phyloP scores from a whole-genome alignment of 2,797 vertebrate genomes.

The Anisognathus igniventris region DNA sequence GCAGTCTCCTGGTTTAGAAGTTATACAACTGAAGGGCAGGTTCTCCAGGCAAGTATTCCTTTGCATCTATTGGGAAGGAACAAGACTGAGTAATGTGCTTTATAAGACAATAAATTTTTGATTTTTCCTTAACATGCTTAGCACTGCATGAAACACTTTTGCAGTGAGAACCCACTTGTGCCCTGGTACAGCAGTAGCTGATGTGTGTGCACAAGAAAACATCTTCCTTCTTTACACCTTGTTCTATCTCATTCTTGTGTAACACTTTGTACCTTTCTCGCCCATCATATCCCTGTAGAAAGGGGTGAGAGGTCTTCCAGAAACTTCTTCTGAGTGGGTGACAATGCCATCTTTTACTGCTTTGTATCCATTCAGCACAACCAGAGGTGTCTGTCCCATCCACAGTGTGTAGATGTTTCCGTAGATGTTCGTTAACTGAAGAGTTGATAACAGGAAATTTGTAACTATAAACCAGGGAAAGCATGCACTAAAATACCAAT shows the following conservation, averaged over 20 bases:
- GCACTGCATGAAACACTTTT: not conserved
- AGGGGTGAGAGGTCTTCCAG: slow-evolving; percentile 54
- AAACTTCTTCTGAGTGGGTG: slow-evolving; percentile 63
- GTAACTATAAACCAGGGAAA: not conserved
- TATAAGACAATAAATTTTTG: not conserved
- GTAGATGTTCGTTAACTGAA: slow-evolving; percentile 45
- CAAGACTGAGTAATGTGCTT: not conserved
- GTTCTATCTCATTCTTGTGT: not conserved
- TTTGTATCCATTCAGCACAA: slow-evolving; percentile 63
- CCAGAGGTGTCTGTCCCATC: slow-evolving; percentile 57
- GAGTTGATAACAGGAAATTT: not conserved
- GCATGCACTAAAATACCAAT: not conserved
- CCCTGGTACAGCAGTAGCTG: not conserved
- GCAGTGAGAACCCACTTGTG: not conserved
- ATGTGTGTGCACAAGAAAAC: not conserved
- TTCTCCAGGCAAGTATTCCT: not conserved
- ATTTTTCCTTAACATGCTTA: not conserved
- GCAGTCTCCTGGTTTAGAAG: not conserved
- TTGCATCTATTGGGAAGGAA: not conserved
- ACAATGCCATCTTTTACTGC: slow-evolving; percentile 59
- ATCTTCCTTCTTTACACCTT: not conserved
- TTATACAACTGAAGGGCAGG: not conserved
- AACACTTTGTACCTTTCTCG: slow-evolving; percentile 41
- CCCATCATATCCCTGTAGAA: slow-evolving; percentile 66
- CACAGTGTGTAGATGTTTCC: slow-evolving; percentile 66